Percentiles rank a stretch among this genome's conserved stretches.
Conservation (phyloP, 2,888 invertebrate genomes). For the Selenia dentaria region DNA sequence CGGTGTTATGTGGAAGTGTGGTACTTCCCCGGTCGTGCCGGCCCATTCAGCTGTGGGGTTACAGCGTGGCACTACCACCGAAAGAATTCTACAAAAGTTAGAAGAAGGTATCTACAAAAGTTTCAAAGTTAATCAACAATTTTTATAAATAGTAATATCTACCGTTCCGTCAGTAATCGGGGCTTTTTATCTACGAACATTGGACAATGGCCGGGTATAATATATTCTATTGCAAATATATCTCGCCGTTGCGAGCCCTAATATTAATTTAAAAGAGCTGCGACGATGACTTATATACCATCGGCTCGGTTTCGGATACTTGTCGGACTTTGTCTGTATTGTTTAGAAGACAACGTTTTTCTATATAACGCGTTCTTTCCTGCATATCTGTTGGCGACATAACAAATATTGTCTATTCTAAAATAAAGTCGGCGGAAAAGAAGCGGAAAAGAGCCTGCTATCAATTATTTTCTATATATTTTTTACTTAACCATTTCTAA, state of each 20-base stretch:
- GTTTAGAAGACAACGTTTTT: not conserved
- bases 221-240: constrained; percentile 21
- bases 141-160: constrained; percentile 9
- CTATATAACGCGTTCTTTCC: too few relatives aligned
- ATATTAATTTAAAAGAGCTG: constrained; percentile 38
- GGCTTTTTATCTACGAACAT: constrained; percentile 22
- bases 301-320: not conserved
- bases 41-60: too few relatives aligned
- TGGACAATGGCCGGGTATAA: constrained; percentile 10
- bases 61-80: too few relatives aligned
- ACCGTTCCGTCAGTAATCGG: constrained; percentile 4
- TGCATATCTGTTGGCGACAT: not conserved
- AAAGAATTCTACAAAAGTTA: too few relatives aligned
- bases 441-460: too few relatives aligned
- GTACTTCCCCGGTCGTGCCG: too few relatives aligned
- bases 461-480: too few relatives aligned
- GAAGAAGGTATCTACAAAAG: too few relatives aligned
- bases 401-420: not conserved
- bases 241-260: constrained; percentile 23
- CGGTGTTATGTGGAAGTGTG: too few relatives aligned
- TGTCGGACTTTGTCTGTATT: not conserved
- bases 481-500: too few relatives aligned
- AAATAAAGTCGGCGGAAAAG: too few relatives aligned
- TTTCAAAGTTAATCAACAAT: too few relatives aligned
- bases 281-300: constrained; percentile 37